Base-by-base conservation (phyloP, 2,797 vertebrate genomes). In the Lacerta viridis region DNA sequence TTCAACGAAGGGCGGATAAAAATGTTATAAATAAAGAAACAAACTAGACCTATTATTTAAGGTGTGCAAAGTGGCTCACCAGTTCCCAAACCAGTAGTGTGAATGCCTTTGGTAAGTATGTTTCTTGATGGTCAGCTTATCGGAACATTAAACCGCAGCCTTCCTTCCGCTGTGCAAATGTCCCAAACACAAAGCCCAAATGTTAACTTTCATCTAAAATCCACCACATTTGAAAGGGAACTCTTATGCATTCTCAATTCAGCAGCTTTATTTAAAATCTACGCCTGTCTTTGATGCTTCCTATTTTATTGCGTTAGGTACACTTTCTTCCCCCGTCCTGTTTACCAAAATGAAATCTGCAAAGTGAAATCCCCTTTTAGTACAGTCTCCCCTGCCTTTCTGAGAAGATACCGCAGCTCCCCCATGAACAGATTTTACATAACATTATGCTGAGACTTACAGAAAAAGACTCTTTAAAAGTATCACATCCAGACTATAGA, bases 311-410 rank as follows among this genome's bases (percentile, higher is more conserved):
- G 3, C 74, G 25, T 66, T 89, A 85, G 39, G 59, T 83, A 75
- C 9, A 2, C 92, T 94, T 13, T 90, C 83, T 71, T 55, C 79
- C 55, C 71, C 77, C 61, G 75, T 33, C 9, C 4, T 88, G 59
- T 95, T 94, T 94, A 91, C 25, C 90, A 39, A 64, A 69, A 91
- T 27, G 80, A 50, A 59, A 91, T 84, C 86, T 92, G 71, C 83
- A 88, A 87, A 91, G 55, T 81, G 69, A 93, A 94, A 91, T 91
- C 61, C 23, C 66, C 83, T 55, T 94, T 94, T 85, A 94, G 88
- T 90, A 87, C 15, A 88, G 33, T 69, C 61, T 87, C 81, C 83
- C 72, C 11, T 82, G 80, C 69, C 15, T 91, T 93, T 88, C 77
- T 89, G 82, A 94, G 50, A 86, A 89, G n/a, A 79, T 85, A 20